Percentiles rank a stretch among this genome's conserved stretches.
These are phyloP conservation scores for Sarcophaga variegata DNA, from an alignment of 2,888 invertebrate genomes.

Conservation along the genomic window DNA sequence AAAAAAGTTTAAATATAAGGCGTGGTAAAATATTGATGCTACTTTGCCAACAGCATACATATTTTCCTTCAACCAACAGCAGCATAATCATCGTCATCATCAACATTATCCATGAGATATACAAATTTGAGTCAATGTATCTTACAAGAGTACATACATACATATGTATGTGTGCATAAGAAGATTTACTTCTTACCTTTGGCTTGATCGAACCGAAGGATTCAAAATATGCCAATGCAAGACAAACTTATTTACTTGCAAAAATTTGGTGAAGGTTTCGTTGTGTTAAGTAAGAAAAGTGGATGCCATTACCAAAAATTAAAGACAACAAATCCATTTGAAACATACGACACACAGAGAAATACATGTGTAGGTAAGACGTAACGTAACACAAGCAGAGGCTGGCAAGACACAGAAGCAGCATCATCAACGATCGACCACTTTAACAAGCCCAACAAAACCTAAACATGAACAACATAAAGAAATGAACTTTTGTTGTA, in stretches of 20 bases:
- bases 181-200: slow-evolving; percentile 48
- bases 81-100: slow-evolving; percentile 24
- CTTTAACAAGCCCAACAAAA: slow-evolving; percentile 65
- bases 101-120: slow-evolving; percentile 24
- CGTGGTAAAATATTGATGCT: slow-evolving; percentile 45
- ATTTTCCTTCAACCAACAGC: slow-evolving; percentile 31
- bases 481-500: slow-evolving; percentile 25
- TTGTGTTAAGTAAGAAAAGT: slow-evolving; percentile 63
- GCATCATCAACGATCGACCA: slow-evolving; percentile 59
- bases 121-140: neutral
- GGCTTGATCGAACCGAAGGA: neutral
- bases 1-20: slow-evolving; percentile 39
- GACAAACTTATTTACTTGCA: slow-evolving; percentile 34
- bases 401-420: neutral
- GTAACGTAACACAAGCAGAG: neutral
- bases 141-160: neutral
- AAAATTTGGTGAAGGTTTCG: slow-evolving; percentile 7
- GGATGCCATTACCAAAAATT: slow-evolving; percentile 64
- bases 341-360: slow-evolving; percentile 15
- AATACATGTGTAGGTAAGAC: neutral
- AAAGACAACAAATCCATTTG: slow-evolving; percentile 66
- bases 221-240: neutral
- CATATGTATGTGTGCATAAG: slow-evolving; percentile 8
- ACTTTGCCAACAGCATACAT: slow-evolving; percentile 40
- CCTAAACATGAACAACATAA: slow-evolving; percentile 47